Conservation (phyloP, 2,888 invertebrate species). For the Phytoseiulus persimilis region DNA sequence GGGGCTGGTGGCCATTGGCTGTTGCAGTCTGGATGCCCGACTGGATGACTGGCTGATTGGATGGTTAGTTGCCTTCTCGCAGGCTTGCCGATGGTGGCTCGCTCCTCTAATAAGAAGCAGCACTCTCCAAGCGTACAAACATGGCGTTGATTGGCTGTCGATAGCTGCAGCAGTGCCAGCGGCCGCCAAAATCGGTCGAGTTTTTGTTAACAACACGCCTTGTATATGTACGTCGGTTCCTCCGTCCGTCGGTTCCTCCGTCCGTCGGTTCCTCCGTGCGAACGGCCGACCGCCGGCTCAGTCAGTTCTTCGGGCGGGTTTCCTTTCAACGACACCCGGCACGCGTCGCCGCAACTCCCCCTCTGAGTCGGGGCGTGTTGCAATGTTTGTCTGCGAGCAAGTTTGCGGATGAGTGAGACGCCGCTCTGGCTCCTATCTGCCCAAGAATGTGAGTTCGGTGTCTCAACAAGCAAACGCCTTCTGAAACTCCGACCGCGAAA, state of each 20-base stretch:
- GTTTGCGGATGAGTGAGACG: conserved; percentile 5
- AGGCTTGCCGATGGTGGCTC: not conserved
- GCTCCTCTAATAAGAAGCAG: not conserved
- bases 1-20: not conserved
- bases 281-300: not conserved
- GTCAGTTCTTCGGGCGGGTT: not conserved
- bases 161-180: not conserved
- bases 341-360: not conserved
- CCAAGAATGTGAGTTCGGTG: not conserved
- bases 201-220: not conserved
- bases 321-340: not conserved
- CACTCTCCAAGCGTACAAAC: conserved; percentile 5
- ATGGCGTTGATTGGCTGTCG: not conserved
- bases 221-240: not conserved
- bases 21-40: not conserved
- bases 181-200: not conserved
- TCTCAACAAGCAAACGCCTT: not conserved
- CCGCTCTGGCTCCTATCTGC: not conserved
- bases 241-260: not conserved
- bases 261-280: not conserved
- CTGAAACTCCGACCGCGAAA: not conserved
- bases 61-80: not conserved
- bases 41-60: conserved; percentile 5
- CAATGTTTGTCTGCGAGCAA: not conserved
- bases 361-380: not conserved